These are phyloP conservation scores for Clarias magur DNA, from an alignment of 2,113 vertebrate genomes.

Conservation along the genomic window DNA sequence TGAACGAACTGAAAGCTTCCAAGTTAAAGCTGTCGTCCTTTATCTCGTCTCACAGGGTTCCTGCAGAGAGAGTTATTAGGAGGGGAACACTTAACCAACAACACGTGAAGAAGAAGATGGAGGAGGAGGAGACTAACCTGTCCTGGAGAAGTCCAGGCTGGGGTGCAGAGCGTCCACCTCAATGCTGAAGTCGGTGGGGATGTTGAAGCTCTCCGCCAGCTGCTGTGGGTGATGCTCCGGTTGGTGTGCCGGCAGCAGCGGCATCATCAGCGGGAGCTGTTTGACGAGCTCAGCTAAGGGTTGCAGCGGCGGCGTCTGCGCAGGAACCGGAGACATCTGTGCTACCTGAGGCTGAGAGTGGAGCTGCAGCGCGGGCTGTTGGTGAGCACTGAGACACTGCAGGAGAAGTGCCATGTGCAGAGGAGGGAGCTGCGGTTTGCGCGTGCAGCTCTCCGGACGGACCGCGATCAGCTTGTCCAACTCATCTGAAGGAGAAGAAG, in stretches of 20 bases:
- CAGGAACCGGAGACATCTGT: conserved; percentile 85
- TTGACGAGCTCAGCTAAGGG: conserved; percentile 73
- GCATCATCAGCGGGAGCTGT: conserved; percentile 64
- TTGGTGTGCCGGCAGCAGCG: too few relatives aligned
- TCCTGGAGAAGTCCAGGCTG: conserved; percentile 98
- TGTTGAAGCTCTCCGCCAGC: conserved; percentile 73
- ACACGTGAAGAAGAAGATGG: neutral
- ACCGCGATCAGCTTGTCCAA: conserved; percentile 96
- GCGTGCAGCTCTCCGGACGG: conserved; percentile 87
- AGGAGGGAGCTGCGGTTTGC: conserved; percentile 68
- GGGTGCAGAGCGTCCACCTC: conserved; percentile 94
- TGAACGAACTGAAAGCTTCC: conserved; percentile 87
- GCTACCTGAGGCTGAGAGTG: conserved; percentile 85
- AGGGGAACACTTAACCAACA: neutral
- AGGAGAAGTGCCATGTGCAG: conserved; percentile 83
- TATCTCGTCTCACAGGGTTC: conserved; percentile 97
- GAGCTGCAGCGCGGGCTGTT: conserved; percentile 82
- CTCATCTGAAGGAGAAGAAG: conserved; percentile 77
- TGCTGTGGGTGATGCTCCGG: conserved; percentile 66
- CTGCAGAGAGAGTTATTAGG: conserved; percentile 61
- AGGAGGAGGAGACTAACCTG: conserved; percentile 73
- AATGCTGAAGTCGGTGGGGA: conserved; percentile 76
- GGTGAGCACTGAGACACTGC: conserved; percentile 83
- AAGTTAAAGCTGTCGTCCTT: conserved; percentile 94
- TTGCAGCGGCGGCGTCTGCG: conserved; percentile 90